A percentile compares a stretch with the other conserved stretches of the same genome.
Conservation (phyloP, 2,797 vertebrate species). For the Acrocephalus scirpaceus region DNA sequence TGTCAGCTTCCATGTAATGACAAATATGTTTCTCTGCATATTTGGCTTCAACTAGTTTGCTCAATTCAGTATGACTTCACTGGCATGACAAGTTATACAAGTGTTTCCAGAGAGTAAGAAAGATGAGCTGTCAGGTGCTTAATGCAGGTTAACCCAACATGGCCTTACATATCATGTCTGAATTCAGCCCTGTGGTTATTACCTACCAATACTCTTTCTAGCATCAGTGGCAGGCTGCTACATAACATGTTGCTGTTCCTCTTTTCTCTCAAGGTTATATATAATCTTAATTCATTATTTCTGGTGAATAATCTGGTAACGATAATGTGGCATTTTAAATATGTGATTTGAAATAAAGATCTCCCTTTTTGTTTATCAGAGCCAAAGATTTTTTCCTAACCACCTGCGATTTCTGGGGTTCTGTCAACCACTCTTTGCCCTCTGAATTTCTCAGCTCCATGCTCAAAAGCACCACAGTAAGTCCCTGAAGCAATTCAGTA, state of each 20-base stretch:
- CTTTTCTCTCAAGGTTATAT: not conserved
- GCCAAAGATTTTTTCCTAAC: not conserved
- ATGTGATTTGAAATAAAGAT: not conserved
- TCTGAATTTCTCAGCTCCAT: not conserved
- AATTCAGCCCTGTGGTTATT: not conserved
- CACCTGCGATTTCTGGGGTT: not conserved
- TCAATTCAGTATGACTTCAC: constrained; percentile 16
- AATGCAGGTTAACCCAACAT: not conserved
- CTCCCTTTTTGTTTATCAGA: not conserved
- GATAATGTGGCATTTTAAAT: not conserved
- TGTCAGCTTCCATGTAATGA: constrained; percentile 47
- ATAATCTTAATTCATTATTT: not conserved
- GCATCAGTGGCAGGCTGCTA: not conserved
- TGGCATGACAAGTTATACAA: constrained; percentile 27
- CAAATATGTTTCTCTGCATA: constrained; percentile 53
- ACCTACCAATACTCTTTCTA: not conserved
- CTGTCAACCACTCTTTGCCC: not conserved
- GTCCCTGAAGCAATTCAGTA: not conserved
- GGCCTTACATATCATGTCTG: accelerated
- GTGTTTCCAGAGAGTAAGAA: constrained; percentile 3
- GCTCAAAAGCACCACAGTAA: not conserved
- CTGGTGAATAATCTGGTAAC: not conserved
- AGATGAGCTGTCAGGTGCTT: not conserved
- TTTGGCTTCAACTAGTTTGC: constrained; percentile 41
- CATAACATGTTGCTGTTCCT: not conserved